Conservation (phyloP, 1,140 invertebrate genomes). For the Semibalanus balanoides region DNA sequence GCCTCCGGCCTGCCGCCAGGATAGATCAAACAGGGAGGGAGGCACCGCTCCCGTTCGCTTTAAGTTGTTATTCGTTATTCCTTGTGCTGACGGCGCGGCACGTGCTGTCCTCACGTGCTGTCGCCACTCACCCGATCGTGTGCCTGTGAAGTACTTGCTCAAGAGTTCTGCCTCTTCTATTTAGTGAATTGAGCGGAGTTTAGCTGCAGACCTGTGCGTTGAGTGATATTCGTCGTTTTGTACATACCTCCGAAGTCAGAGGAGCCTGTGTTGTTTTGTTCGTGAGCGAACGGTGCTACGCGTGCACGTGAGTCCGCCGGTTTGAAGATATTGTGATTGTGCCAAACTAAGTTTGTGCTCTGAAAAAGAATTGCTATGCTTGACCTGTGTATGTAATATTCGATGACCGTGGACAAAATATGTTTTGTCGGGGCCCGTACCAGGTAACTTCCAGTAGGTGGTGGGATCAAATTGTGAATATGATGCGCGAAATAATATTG, state of each 20-base stretch:
- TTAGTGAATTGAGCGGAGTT: background rate
- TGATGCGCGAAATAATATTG: background rate
- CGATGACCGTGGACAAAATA: background rate
- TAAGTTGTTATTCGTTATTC: constrained; percentile 2
- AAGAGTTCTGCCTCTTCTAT: background rate
- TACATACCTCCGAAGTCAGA: background rate
- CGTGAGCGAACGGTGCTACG: background rate
- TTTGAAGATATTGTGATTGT: background rate
- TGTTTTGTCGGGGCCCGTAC: background rate
- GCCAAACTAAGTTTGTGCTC: background rate
- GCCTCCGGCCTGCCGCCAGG: too few species aligned
- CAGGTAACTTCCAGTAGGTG: background rate
- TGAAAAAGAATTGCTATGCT: background rate
- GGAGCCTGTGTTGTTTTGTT: background rate
- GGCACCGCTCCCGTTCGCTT: background rate
- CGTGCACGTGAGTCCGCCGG: too few species aligned
- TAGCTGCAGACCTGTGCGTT: background rate
- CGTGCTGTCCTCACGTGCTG: background rate
- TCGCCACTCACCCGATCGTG: background rate
- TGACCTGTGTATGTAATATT: background rate
- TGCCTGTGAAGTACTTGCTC: background rate
- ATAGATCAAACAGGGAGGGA: background rate
- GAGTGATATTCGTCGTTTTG: background rate
- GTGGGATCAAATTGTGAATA: background rate
- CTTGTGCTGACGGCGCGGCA: background rate